Evolutionary conservation across 2,113 vertebrate species (phyloP), one percentile per base, ranked within the genome.

Genomic region (Channa argus): DNA sequence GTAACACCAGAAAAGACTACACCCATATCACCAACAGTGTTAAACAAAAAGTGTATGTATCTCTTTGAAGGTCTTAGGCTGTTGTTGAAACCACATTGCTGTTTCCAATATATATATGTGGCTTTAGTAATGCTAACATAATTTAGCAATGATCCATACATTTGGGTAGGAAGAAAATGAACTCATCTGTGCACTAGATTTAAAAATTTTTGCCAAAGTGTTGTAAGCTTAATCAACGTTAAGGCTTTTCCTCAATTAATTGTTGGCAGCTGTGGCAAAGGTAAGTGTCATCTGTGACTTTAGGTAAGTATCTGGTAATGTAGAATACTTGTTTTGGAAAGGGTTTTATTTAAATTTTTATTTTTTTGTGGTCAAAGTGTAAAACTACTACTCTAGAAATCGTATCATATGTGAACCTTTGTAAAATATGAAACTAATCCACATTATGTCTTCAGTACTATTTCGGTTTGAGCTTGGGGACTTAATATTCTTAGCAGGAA

Each of bases 41-140:
- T 98, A 94, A 97, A 94, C 95, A 98, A 97, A 95, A 89, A 94
- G 98, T 98, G 98, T 99, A 99, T 96, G 98, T 99, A 99, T 98
- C 93, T 92, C 95, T 92, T 91, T 94, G 94, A 96, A 95, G 94
- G 95, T 92, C 93, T 95, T 89, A 36, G 51, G 46, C 67, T 86
- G 74, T 77, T 82, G 76, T 85, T 87, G 61, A 86, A 86, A 74
- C 58, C 70, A 81, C 73, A 50, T 74, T 55, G 70, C 74, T 70
- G 47, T 70, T 64, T 46, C 34, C 8, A 37, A 72, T 64, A 69
- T 77, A 69, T 77, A 47, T 70, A 69, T 89, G 86, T 86, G 67
- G 63, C 62, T 79, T 38, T 47, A 85, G 64, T 83, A 45, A 44
- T 60, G 85, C 79, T 79, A 77, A 84, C 74, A n/a, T 84, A 13